A percentile compares a stretch with the other conserved stretches of the same genome.
phyloP scores from a whole-genome alignment of 2,888 invertebrate species.

The Thalpophila matura region DNA sequence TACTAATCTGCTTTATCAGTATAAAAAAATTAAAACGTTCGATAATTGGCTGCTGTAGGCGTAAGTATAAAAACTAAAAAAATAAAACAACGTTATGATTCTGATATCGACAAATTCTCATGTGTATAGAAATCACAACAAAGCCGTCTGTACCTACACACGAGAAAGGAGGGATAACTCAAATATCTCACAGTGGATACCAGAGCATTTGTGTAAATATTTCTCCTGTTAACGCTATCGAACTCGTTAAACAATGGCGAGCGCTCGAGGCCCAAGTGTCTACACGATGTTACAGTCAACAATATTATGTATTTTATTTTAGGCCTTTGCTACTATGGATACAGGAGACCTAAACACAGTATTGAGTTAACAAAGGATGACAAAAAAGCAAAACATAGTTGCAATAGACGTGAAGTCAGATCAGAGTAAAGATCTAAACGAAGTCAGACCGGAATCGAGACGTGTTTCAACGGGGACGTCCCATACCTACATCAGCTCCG shows the following conservation, averaged over 20 bases:
- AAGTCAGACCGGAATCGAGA: background rate
- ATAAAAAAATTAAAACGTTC: conserved; percentile 5
- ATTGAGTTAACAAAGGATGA: background rate
- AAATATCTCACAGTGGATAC: conserved; percentile 32
- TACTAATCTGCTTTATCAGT: conserved; percentile 37
- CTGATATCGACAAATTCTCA: background rate
- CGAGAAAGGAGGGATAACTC: conserved; percentile 20
- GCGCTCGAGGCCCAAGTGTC: conserved; percentile 17
- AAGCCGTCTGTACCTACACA: conserved; percentile 1
- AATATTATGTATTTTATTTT: conserved; percentile 16
- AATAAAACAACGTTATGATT: background rate
- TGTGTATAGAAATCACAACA: conserved; percentile 7
- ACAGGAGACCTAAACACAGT: background rate
- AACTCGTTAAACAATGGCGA: conserved; percentile 45
- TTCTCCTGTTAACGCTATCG: conserved; percentile 40
- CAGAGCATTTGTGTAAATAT: conserved; percentile 54
- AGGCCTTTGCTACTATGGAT: conserved; percentile 8
- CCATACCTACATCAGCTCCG: background rate
- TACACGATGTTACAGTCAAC: conserved; percentile 30
- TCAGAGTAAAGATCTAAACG: background rate
- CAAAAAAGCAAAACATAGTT: background rate
- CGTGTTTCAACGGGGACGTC: background rate
- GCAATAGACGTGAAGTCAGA: background rate
- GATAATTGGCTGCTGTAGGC: conserved; percentile 2
- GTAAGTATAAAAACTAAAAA: too few species aligned